These are phyloP conservation scores for Micoletzkya japonica DNA, from an alignment of 2,888 invertebrate species.

Conservation along the genomic window DNA sequence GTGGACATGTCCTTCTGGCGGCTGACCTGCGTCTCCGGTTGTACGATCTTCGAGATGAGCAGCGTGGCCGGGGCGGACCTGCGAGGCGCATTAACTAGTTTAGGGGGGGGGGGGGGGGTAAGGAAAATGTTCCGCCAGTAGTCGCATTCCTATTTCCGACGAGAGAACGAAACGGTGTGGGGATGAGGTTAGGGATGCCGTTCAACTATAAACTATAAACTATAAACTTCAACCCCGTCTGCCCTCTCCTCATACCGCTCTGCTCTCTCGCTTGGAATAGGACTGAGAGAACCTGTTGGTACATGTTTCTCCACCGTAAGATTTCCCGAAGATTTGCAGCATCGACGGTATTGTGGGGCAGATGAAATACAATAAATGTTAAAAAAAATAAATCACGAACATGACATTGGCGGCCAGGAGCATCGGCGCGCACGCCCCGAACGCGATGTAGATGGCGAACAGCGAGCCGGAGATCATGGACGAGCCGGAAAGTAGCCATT, in stretches of 20 bases:
- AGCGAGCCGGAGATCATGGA: conserved; percentile 89
- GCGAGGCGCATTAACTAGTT: background rate
- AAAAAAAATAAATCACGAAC: conserved; percentile 64
- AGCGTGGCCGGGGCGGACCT: conserved; percentile 85
- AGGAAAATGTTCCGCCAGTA: too few species aligned
- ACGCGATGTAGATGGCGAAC: conserved; percentile 84
- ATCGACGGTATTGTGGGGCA: too few species aligned
- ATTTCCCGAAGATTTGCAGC: too few species aligned
- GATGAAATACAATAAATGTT: background rate
- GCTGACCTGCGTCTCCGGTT: conserved; percentile 84
- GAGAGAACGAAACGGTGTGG: too few species aligned
- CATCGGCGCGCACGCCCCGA: conserved; percentile 74
- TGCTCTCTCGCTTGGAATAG: too few species aligned
- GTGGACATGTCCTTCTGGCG: conserved; percentile 75
- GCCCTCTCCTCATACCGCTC: too few species aligned
- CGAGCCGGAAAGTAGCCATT: conserved; percentile 74
- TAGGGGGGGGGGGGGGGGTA: background rate
- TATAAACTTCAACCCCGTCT: background rate
- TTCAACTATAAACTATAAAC: too few species aligned
- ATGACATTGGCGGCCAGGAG: conserved; percentile 89
- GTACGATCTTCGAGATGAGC: conserved; percentile 82
- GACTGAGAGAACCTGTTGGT: too few species aligned
- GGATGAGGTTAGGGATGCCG: too few species aligned
- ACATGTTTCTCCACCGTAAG: too few species aligned
- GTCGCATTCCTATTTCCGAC: background rate